These are phyloP conservation scores for Clepsis dumicolana DNA, from an alignment of 2,888 invertebrate species.

Conservation along the genomic window DNA sequence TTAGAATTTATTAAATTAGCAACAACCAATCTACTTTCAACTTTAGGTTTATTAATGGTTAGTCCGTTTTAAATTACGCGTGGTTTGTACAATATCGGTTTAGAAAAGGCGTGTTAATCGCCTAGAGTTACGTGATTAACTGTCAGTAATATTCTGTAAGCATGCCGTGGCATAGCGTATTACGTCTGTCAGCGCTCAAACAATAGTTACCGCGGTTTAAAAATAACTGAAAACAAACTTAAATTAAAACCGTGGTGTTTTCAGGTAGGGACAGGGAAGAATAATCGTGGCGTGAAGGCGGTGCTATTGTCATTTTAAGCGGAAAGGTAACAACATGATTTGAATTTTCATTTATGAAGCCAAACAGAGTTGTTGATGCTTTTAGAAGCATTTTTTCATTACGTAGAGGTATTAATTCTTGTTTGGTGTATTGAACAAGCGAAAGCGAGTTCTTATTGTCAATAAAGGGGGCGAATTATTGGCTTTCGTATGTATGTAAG, in stretches of 20 bases:
- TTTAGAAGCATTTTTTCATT: background rate
- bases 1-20: conserved; percentile 34
- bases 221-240: conserved; percentile 17
- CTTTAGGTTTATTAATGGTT: conserved; percentile 16
- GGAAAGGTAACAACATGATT: background rate
- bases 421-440: too few relatives aligned
- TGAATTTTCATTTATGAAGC: conserved; percentile 5
- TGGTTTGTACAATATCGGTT: conserved; percentile 26
- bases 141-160: conserved; percentile 34
- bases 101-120: conserved; percentile 42
- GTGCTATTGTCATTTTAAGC: conserved; percentile 3
- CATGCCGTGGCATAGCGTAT: conserved; percentile 33
- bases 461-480: too few relatives aligned
- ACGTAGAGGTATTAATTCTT: too few relatives aligned
- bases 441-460: too few relatives aligned
- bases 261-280: conserved; percentile 19
- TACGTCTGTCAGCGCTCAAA: conserved; percentile 28
- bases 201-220: conserved; percentile 14
- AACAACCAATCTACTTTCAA: conserved; percentile 9
- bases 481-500: too few relatives aligned
- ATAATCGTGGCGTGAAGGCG: background rate
- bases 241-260: conserved; percentile 12
- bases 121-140: conserved; percentile 42
- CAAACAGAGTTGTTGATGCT: background rate
- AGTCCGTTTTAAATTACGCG: conserved; percentile 29